These are phyloP conservation scores for Hypsibius dujardini DNA, from an alignment of 1,140 invertebrate species.

Conservation along the genomic window DNA sequence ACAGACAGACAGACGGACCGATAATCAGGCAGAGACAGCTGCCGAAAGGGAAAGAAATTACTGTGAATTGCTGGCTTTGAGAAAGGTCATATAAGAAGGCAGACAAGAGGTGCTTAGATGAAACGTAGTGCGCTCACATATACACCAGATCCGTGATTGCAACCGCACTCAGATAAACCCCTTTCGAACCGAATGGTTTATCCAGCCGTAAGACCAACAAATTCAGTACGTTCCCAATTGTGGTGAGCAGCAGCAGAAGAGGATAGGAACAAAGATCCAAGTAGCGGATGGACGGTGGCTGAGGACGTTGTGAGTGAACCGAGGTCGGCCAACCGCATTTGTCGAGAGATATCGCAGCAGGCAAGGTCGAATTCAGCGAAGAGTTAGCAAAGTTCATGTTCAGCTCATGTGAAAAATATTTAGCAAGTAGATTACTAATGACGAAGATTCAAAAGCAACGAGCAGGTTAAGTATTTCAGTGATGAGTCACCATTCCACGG, in stretches of 20 bases:
- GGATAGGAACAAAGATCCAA: background rate
- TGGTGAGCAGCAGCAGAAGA: background rate
- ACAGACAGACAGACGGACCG: too few relatives aligned
- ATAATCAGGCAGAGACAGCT: too few relatives aligned
- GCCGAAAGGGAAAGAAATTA: too few relatives aligned
- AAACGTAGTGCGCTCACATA: background rate
- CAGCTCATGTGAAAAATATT: too few relatives aligned
- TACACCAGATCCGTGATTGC: constrained; percentile 8
- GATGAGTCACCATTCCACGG: too few relatives aligned
- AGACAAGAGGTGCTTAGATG: background rate
- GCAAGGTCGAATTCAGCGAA: too few relatives aligned
- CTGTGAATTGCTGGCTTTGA: too few relatives aligned
- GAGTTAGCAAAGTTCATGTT: too few relatives aligned
- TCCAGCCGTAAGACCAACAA: background rate
- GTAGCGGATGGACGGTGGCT: background rate
- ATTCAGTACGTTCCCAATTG: background rate
- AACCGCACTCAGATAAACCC: background rate
- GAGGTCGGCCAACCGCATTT: background rate
- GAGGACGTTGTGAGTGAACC: background rate
- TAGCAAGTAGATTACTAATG: too few relatives aligned
- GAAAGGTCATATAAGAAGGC: background rate
- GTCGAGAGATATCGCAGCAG: background rate
- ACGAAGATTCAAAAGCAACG: too few relatives aligned
- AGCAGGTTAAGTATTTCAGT: too few relatives aligned
- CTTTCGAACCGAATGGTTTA: background rate